Evolutionary conservation across 2,888 invertebrate species (phyloP), one percentile per base, ranked within the genome.

Genomic region (Ypsolopha sequella): DNA sequence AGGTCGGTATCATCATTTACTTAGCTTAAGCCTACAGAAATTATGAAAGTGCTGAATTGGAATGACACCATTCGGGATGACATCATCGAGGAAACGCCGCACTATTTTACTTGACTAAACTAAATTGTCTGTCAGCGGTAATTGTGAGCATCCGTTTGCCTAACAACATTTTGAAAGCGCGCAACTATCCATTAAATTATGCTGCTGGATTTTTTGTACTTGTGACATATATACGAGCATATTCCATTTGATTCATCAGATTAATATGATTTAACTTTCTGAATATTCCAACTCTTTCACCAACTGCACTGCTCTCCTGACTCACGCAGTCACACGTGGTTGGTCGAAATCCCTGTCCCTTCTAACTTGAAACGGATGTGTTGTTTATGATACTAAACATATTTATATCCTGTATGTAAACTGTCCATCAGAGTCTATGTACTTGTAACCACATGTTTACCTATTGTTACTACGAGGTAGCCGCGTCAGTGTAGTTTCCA

Each of bases 61-160:
- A 36, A 36, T 35, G 44, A 51, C 24, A 38, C 24, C 24, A 24
- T 53, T 55, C 53, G 51, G 10, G 14, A 35, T 78, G 76, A 77
- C 65, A 63, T 76, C 76, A 74, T 66, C 58, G 61, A 73, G 79
- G 77, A 79, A 68, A 51, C 35, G 53, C n/a, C 36, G 38, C 34
- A 51, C 51, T 51, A 50, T 53, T 51, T 53, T 47, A 50, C 50
- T 43, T 8, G 14, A 24, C 45, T 9, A 14, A 8, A 41, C 36
- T 36, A 50, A 66, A 66, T 68, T 49, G 49, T 49, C 14, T 68
- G 69, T 63, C 53, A 45, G 57, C 56, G 56, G 62, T 65, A 62
- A 64, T 61, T 59, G 53, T 43, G 56, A 59, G 56, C 66, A 65
- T 66, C 64, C 56, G 48, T 41, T 50, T 36, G 50, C 54, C 60